Evolutionary conservation across 2,113 vertebrate genomes (phyloP), one percentile per base, ranked within the genome.

Genomic region (Chitala chitala): DNA sequence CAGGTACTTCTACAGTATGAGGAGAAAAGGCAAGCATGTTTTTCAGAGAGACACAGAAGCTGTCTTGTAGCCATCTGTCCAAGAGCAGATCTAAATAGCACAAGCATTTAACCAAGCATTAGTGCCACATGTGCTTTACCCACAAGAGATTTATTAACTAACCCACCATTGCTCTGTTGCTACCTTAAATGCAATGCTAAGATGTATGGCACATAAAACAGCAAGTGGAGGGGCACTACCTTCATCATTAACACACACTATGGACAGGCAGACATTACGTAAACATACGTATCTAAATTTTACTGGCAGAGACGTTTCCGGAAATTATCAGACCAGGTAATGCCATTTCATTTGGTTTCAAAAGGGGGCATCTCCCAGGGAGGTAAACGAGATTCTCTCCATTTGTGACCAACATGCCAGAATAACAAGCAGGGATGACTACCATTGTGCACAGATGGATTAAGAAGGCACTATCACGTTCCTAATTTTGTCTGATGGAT

Each of bases 41-140:
- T 73, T 33, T 50, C 12, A 69, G 31, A 74, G 59, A 76, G 10
- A 12, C 36, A 42, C 40, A 66, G 54, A 50, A 78, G 58, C 42
- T 65, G 65, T 58, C 63, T 75, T 78, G 68, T 44, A 15, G 63
- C 80, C 81, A 88, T 86, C 85, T 86, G 84, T 81, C 79, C 76
- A 68, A 78, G 78, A 77, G 78, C 71, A 82, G 80, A 81, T 79
- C 78, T 78, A 79, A 81, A 84, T 78, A 84, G 75, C 80, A 73
- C 58, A 81, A 58, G 65, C 76, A 65, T 82, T 85, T 80, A 81
- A 79, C 75, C 76, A 79, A 80, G 77, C 81, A 78, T 80, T 82
- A 85, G 75, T 50, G 51, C 54, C 79, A 76, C 79, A 77, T 72
- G 74, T 71, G 31, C 6, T 26, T 38, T 51, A 71, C 22, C 75